Conservation (phyloP, 2,113 vertebrate species). For the Jaculus jaculus region DNA sequence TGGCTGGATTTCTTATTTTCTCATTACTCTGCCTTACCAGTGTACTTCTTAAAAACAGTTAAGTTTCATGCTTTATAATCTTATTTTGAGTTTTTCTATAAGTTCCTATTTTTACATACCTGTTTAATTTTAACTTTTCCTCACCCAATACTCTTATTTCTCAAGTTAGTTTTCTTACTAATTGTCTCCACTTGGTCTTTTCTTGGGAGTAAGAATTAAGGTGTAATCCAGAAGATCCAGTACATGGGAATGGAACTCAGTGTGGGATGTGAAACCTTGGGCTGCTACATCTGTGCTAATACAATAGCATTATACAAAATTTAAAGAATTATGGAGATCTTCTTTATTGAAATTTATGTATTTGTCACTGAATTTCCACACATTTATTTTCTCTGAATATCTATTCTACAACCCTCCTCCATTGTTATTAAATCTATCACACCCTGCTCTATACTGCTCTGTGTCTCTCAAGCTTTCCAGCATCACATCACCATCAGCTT, state of each 20-base stretch:
- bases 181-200: not conserved
- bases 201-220: not conserved
- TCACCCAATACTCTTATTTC: not conserved
- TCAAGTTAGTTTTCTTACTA: not conserved
- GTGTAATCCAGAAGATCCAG: not conserved
- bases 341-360: slow-evolving; percentile 3
- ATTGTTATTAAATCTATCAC: not conserved
- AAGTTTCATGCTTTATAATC: not conserved
- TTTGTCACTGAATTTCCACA: not conserved
- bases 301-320: not conserved
- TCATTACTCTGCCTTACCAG: not conserved
- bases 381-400: slow-evolving; percentile 7
- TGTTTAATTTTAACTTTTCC: not conserved
- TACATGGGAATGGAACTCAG: not conserved
- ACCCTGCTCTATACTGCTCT: not conserved
- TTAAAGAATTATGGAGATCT: not conserved
- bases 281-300: not conserved
- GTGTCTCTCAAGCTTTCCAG: not conserved
- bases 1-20: not conserved
- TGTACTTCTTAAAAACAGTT: not conserved
- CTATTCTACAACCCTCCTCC: not conserved
- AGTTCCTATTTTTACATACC: not conserved
- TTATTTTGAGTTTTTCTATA: slow-evolving; percentile 13
- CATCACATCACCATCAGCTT: not conserved
- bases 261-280: not conserved